phyloP scores from a whole-genome alignment of 2,797 vertebrate genomes.

The Gobionotothen gibberifrons region DNA sequence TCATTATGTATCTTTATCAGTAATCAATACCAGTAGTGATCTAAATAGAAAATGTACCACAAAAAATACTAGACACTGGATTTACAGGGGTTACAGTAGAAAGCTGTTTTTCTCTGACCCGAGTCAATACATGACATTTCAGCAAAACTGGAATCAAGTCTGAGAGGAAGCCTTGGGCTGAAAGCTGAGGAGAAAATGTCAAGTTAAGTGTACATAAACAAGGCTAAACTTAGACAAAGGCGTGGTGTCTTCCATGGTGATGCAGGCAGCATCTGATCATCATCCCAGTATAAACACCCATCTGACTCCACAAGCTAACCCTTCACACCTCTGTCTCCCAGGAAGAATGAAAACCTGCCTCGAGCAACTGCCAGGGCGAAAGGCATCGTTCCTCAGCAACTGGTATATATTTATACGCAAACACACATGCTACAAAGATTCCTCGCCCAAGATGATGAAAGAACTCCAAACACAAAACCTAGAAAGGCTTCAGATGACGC shows the following conservation, averaged over 20 bases:
- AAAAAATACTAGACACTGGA: neutral
- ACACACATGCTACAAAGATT: conserved; percentile 76
- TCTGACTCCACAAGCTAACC: conserved; percentile 72
- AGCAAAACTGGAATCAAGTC: conserved; percentile 53
- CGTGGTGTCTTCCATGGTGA: conserved; percentile 69
- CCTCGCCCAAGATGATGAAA: conserved; percentile 71
- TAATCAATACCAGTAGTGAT: too few relatives aligned
- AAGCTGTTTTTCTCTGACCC: conserved; percentile 26
- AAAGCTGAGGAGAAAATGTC: conserved; percentile 73
- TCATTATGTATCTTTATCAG: too few relatives aligned
- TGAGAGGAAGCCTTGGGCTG: conserved; percentile 54
- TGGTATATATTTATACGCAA: conserved; percentile 80
- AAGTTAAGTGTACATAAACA: conserved; percentile 74
- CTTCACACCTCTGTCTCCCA: conserved; percentile 74
- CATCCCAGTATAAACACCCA: conserved; percentile 74
- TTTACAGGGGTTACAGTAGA: conserved; percentile 24
- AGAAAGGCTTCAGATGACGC: conserved; percentile 71
- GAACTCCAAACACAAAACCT: conserved; percentile 70
- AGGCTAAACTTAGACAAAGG: conserved; percentile 77
- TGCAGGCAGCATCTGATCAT: conserved; percentile 75
- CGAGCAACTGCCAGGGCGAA: conserved; percentile 69
- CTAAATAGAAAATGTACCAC: too few relatives aligned
- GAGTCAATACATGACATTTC: conserved; percentile 38
- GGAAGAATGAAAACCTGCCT: conserved; percentile 79
- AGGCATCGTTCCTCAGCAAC: conserved; percentile 73